phyloP scores from a whole-genome alignment of 2,888 invertebrate species.

The Drosophila fungiperda region DNA sequence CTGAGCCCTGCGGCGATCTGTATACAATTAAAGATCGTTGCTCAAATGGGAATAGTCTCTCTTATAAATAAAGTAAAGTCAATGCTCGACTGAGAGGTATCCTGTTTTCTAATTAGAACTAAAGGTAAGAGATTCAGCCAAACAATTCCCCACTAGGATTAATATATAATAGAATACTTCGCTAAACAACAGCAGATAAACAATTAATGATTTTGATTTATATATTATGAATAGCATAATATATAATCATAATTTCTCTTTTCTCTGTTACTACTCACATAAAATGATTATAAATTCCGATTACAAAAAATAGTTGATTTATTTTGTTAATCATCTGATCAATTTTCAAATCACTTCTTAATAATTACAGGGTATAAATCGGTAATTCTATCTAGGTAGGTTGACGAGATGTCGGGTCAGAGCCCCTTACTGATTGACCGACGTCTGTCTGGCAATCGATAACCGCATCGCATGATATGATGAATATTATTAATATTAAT shows the following conservation, averaged over 20 bases:
- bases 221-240: neutral
- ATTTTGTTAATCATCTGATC: neutral
- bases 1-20: neutral
- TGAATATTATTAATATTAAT: slow-evolving; percentile 8
- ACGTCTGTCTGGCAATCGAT: slow-evolving; percentile 13
- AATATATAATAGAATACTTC: neutral
- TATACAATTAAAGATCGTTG: neutral
- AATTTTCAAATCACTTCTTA: neutral
- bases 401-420: slow-evolving; percentile 22
- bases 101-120: neutral
- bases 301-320: neutral
- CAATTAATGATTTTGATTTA: neutral
- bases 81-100: neutral
- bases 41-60: neutral
- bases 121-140: neutral
- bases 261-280: neutral
- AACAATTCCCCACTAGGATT: neutral
- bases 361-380: slow-evolving; percentile 6
- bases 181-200: neutral
- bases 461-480: slow-evolving; percentile 27
- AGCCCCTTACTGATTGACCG: slow-evolving; percentile 8
- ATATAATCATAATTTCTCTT: neutral
- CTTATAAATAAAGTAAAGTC: too few relatives aligned
- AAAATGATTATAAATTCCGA: neutral
- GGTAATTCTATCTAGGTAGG: slow-evolving; percentile 39